phyloP scores from a whole-genome alignment of 1,140 invertebrate species.

The Chionoecetes opilio region DNA sequence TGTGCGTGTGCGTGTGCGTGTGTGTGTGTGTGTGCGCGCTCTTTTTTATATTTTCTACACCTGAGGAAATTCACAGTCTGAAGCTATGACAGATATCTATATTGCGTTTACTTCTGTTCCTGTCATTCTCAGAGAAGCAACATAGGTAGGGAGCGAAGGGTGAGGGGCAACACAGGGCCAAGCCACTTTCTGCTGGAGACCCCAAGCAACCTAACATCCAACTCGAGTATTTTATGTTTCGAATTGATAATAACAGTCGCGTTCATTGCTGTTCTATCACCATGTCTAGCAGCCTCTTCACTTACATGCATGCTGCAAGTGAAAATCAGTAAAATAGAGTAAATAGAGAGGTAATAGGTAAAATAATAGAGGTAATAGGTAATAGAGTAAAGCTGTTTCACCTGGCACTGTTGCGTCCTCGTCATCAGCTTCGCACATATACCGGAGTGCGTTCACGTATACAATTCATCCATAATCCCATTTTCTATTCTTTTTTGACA shows the following conservation, averaged over 20 bases:
- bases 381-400: too few relatives aligned
- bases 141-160: neutral
- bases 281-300: too few relatives aligned
- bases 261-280: neutral
- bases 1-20: neutral
- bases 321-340: too few relatives aligned
- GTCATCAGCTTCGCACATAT: too few relatives aligned
- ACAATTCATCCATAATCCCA: too few relatives aligned
- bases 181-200: neutral
- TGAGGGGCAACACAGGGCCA: neutral
- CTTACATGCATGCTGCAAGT: too few relatives aligned
- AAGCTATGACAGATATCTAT: neutral
- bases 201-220: neutral
- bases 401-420: too few relatives aligned
- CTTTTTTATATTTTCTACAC: neutral
- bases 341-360: too few relatives aligned
- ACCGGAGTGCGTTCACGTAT: too few relatives aligned
- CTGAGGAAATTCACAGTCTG: conserved; percentile 2
- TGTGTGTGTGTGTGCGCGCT: conserved; percentile 9
- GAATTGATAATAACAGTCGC: neutral
- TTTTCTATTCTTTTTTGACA: too few relatives aligned
- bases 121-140: neutral
- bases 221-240: neutral
- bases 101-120: conserved; percentile 17
- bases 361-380: too few relatives aligned